Evolutionary conservation across 2,797 vertebrate genomes (phyloP).

Genomic region (Girardinus metallicus): DNA sequence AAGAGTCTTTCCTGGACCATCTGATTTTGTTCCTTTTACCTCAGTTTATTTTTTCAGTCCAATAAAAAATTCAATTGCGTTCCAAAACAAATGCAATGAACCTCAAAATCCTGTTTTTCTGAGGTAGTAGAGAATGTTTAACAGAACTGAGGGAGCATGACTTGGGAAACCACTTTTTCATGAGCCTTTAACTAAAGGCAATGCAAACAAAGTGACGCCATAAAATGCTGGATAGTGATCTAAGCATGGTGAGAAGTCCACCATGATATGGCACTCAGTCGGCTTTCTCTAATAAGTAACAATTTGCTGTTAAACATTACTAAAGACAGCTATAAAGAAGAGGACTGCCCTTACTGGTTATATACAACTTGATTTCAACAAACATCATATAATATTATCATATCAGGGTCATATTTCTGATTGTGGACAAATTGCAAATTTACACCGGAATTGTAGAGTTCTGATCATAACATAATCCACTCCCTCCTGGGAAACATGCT

Average conservation of each 20-base stretch:
- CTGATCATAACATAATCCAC: slow-evolving; percentile 2
- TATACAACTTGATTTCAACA: not conserved
- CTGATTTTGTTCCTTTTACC: slow-evolving; percentile 6
- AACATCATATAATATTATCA: not conserved
- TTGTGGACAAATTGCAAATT: not conserved
- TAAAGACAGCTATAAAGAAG: not conserved
- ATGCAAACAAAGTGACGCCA: not conserved
- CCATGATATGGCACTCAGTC: not conserved
- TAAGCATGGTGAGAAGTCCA: not conserved
- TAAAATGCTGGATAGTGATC: not conserved
- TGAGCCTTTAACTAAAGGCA: not conserved
- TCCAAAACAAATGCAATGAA: slow-evolving; percentile 9
- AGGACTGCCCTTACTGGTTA: not conserved
- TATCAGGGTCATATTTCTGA: not conserved
- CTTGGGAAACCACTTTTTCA: not conserved
- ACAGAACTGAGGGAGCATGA: slow-evolving; percentile 9
- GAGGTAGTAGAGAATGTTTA: slow-evolving; percentile 23
- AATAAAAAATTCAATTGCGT: not conserved
- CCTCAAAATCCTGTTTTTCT: slow-evolving; percentile 7
- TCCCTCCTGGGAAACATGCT: slow-evolving; percentile 8
- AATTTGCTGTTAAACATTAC: not conserved
- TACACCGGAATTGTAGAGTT: slow-evolving; percentile 8
- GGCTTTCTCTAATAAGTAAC: slow-evolving; percentile 1
- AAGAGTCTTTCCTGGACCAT: not conserved
- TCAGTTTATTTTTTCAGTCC: slow-evolving; percentile 6